Evolutionary conservation across 2,113 vertebrate species (phyloP).

Genomic region (Boulengeromyrus knoepffleri): DNA sequence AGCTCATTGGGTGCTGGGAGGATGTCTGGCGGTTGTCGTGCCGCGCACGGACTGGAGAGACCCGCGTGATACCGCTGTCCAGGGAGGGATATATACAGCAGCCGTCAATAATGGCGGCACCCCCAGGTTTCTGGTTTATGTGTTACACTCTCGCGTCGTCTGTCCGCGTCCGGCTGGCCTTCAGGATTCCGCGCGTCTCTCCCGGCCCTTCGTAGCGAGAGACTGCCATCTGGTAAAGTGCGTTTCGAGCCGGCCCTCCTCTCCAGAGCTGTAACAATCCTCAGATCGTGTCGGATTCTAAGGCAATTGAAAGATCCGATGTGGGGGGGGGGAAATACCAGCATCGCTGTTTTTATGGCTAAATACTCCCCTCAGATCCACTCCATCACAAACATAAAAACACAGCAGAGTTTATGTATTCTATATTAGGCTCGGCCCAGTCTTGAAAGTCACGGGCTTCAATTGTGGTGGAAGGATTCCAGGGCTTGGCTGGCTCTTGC

Average conservation of each 20-base stretch:
- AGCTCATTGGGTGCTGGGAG: neutral
- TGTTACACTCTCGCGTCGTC: neutral
- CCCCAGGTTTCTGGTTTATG: neutral
- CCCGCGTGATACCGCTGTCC: neutral
- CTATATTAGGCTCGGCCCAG: neutral
- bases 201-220: neutral
- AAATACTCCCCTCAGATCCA: neutral
- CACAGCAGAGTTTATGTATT: neutral
- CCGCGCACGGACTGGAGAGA: neutral
- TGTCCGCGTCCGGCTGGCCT: neutral
- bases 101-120: neutral
- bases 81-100: neutral
- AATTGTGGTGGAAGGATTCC: neutral
- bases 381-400: neutral
- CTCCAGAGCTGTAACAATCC: neutral
- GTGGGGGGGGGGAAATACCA: neutral
- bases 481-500: neutral
- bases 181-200: neutral
- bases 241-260: neutral
- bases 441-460: neutral
- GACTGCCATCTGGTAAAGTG: neutral
- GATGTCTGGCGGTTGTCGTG: neutral
- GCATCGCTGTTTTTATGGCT: neutral
- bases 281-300: neutral
- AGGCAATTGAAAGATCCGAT: neutral